Percentiles rank a stretch among this genome's conserved stretches.
phyloP scores from a whole-genome alignment of 2,797 vertebrate genomes.

The Catostomus latipinnis region DNA sequence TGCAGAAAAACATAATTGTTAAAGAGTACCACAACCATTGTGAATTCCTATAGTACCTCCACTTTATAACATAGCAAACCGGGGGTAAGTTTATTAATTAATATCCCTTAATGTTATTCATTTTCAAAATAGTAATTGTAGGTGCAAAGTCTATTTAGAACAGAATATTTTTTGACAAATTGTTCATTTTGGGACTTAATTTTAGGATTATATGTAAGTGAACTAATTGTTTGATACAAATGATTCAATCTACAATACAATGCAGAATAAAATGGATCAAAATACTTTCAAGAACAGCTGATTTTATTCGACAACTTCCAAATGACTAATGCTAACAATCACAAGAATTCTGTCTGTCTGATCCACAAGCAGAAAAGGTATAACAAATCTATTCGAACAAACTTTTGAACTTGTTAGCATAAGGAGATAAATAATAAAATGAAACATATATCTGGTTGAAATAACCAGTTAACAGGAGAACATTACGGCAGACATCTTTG shows the following conservation, averaged over 20 bases:
- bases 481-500: background rate
- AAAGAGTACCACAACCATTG: too few relatives aligned
- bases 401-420: background rate
- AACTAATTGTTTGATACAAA: background rate
- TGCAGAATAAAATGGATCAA: background rate
- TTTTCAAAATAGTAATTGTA: background rate
- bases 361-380: background rate
- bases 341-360: slow-evolving; percentile 7
- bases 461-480: background rate
- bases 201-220: too few relatives aligned
- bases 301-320: slow-evolving; percentile 26
- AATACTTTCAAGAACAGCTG: background rate
- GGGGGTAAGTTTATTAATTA: background rate
- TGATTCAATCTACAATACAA: background rate
- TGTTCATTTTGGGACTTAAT: too few relatives aligned
- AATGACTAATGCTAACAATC: background rate
- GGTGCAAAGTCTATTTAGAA: background rate
- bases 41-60: background rate
- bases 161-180: background rate
- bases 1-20: too few relatives aligned
- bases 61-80: background rate
- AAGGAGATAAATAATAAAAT: background rate
- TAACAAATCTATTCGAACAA: background rate
- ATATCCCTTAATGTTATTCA: background rate
- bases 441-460: background rate